These are phyloP conservation scores for Grapholita molesta DNA, from an alignment of 1,140 invertebrate genomes.

Conservation along the genomic window DNA sequence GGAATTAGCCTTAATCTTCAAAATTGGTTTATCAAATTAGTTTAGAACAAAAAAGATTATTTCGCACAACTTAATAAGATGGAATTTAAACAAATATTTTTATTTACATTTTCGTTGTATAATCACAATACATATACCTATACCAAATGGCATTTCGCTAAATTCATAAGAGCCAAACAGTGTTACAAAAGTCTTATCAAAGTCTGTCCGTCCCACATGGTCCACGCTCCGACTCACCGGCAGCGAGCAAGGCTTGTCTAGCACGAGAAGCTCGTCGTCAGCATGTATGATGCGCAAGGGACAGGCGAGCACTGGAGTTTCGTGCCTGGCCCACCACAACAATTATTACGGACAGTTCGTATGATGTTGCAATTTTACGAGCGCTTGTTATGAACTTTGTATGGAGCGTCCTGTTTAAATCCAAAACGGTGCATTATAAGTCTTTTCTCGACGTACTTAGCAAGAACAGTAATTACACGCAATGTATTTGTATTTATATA, in stretches of 20 bases:
- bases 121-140: background rate
- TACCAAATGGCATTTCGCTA: background rate
- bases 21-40: too few relatives aligned
- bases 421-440: background rate
- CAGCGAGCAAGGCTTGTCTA: conserved; percentile 94
- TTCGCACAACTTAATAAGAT: too few relatives aligned
- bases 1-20: too few relatives aligned
- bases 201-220: conserved; percentile 45
- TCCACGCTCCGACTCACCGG: conserved; percentile 83
- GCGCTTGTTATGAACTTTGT: background rate
- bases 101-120: too few relatives aligned
- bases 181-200: conserved; percentile 23
- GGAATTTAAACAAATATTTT: conserved; percentile 9
- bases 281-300: conserved; percentile 88
- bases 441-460: background rate
- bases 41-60: too few relatives aligned
- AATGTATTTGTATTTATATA: too few relatives aligned
- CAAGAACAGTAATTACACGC: background rate
- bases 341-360: conserved; percentile 42
- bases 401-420: background rate
- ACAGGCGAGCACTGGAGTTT: conserved; percentile 86
- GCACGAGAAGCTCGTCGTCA: conserved; percentile 89
- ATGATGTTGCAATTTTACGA: conserved; percentile 40
- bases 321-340: conserved; percentile 81
- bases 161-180: background rate